phyloP scores from a whole-genome alignment of 2,113 vertebrate genomes.

The Ornithorhynchus anatinus region DNA sequence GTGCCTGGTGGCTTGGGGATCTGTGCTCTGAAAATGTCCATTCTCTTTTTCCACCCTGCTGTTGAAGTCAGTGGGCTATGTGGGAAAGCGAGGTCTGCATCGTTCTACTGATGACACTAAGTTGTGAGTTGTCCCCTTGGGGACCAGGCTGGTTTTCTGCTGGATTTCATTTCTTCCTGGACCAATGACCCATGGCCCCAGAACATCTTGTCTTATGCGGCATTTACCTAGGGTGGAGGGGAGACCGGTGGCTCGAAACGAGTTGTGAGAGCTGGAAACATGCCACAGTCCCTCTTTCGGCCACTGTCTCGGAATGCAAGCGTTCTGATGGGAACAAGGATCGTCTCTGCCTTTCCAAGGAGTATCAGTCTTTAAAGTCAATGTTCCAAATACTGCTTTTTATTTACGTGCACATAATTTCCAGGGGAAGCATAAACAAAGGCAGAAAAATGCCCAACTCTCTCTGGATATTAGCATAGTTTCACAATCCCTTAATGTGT shows the following conservation, averaged over 20 bases:
- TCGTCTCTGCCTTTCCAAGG: slow-evolving; percentile 6
- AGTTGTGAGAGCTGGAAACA: not conserved
- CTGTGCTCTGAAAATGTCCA: not conserved
- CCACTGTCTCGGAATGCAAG: not conserved
- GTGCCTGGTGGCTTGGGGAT: not conserved
- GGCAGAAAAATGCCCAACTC: not conserved
- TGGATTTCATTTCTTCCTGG: slow-evolving; percentile 31
- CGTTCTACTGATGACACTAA: not conserved
- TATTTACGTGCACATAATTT: not conserved
- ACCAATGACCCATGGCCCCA: slow-evolving; percentile 11
- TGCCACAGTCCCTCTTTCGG: not conserved
- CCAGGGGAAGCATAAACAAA: not conserved
- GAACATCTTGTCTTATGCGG: slow-evolving; percentile 22
- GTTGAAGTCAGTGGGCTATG: not conserved
- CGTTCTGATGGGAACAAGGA: slow-evolving; percentile 3
- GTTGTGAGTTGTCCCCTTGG: not conserved
- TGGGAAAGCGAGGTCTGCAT: not conserved
- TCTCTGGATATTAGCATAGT: not conserved
- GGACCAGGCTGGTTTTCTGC: not conserved
- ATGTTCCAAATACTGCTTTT: slow-evolving; percentile 1
- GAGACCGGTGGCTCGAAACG: slow-evolving; percentile 13
- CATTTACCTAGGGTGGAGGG: slow-evolving; percentile 20
- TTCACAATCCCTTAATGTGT: not conserved
- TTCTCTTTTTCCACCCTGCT: not conserved
- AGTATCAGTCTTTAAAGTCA: slow-evolving; percentile 12